Evolutionary conservation across 2,797 vertebrate species (phyloP).

Genomic region (Sarcophilus harrisii): DNA sequence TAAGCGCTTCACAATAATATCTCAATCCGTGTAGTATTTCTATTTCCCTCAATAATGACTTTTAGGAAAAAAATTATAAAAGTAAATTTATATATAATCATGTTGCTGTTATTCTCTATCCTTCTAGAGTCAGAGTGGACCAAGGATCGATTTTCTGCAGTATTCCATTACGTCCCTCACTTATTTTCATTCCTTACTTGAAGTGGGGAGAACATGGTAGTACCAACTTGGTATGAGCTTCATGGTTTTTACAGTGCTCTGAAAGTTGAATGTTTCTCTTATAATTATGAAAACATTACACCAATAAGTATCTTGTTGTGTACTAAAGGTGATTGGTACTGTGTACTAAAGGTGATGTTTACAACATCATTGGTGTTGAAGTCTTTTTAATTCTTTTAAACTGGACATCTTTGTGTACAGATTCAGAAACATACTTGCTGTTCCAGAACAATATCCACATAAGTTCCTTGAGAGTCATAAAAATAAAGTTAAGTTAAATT

Average conservation of each 20-base stretch:
- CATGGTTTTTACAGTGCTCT: neutral
- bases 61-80: conserved; percentile 57
- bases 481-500: neutral
- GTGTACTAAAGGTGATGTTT: neutral
- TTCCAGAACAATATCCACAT: neutral
- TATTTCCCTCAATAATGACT: neutral
- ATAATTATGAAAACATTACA: neutral
- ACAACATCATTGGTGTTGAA: neutral
- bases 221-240: neutral
- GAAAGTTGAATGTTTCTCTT: neutral
- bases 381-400: neutral
- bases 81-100: conserved; percentile 62
- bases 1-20: conserved; percentile 23
- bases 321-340: neutral
- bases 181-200: neutral
- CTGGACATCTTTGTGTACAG: neutral
- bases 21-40: neutral
- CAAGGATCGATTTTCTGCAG: neutral
- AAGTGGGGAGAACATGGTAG: neutral
- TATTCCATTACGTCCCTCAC: neutral
- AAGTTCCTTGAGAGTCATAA: neutral
- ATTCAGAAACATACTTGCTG: neutral
- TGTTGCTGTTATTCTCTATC: conserved; percentile 36
- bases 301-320: neutral
- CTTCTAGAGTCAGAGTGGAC: neutral